Conservation (phyloP, 2,888 invertebrate species). For the Morpho deidamia region DNA sequence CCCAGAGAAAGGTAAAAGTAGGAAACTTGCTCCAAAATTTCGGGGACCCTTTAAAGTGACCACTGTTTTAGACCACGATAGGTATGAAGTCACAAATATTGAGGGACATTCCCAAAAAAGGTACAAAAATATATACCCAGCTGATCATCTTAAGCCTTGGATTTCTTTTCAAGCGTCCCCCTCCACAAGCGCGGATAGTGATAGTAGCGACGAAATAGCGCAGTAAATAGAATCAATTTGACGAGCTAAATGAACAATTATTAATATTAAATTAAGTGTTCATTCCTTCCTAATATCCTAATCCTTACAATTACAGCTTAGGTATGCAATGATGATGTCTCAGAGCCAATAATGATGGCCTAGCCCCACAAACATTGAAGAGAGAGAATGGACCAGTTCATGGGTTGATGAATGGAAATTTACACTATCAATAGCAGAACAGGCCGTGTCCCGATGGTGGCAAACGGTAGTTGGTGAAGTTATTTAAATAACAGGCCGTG, state of each 20-base stretch:
- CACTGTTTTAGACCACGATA: slow-evolving; percentile 19
- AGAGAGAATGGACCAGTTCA: too few species aligned
- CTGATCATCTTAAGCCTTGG: slow-evolving; percentile 10
- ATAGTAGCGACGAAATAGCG: neutral
- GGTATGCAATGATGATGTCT: neutral
- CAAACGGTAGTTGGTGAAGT: too few species aligned
- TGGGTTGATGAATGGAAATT: too few species aligned
- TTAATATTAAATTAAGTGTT: neutral
- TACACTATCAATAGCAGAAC: too few species aligned
- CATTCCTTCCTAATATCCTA: neutral
- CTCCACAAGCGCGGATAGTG: neutral
- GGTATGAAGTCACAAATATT: slow-evolving; percentile 22
- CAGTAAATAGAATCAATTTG: neutral
- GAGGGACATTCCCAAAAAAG: slow-evolving; percentile 1
- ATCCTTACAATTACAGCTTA: neutral
- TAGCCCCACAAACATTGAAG: too few species aligned
- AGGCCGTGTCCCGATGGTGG: too few species aligned
- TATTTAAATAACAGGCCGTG: neutral
- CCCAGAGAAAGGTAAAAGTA: too few species aligned
- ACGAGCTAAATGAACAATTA: neutral
- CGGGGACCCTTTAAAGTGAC: slow-evolving; percentile 9
- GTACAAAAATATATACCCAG: slow-evolving; percentile 10
- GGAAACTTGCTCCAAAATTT: too few species aligned
- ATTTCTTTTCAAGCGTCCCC: slow-evolving; percentile 1
- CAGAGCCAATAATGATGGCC: too few species aligned